These are phyloP conservation scores for Leucophenga montana DNA, from an alignment of 2,888 invertebrate genomes.

Conservation along the genomic window DNA sequence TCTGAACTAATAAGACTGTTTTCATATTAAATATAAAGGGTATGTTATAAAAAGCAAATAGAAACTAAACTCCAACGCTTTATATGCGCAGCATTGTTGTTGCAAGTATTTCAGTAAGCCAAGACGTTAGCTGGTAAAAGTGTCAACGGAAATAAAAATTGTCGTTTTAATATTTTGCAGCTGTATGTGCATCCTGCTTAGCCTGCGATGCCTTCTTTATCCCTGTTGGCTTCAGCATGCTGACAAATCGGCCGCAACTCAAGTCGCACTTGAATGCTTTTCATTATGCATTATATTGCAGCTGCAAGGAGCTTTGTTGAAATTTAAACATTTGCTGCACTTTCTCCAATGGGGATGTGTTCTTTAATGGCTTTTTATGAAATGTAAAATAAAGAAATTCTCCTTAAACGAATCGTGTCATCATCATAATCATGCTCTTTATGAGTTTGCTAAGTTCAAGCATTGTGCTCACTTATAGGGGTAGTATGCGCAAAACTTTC, in stretches of 20 bases:
- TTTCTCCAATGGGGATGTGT: neutral
- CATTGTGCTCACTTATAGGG: constrained; percentile 47
- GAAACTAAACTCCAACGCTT: neutral
- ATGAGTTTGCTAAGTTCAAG: constrained; percentile 59
- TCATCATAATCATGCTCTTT: constrained; percentile 57
- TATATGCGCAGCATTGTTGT: neutral
- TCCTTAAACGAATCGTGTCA: constrained; percentile 41
- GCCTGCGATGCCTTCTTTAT: constrained; percentile 52
- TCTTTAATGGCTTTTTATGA: too few relatives aligned
- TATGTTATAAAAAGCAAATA: neutral
- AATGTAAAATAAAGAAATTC: neutral
- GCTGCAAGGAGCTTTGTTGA: neutral
- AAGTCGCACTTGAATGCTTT: neutral
- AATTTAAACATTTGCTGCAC: neutral
- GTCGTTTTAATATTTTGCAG: constrained; percentile 67
- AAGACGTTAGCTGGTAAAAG: constrained; percentile 43
- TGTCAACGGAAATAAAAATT: constrained; percentile 66
- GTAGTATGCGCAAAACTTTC: constrained; percentile 42
- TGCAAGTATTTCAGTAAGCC: constrained; percentile 18
- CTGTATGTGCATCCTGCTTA: constrained; percentile 37
- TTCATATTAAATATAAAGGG: neutral
- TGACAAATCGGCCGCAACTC: constrained; percentile 30
- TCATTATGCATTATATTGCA: constrained; percentile 9
- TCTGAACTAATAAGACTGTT: too few relatives aligned
- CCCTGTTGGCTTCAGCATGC: constrained; percentile 47